Base-by-base conservation (phyloP, 1,140 invertebrate genomes). In the Druon quercuslanigerum region DNA sequence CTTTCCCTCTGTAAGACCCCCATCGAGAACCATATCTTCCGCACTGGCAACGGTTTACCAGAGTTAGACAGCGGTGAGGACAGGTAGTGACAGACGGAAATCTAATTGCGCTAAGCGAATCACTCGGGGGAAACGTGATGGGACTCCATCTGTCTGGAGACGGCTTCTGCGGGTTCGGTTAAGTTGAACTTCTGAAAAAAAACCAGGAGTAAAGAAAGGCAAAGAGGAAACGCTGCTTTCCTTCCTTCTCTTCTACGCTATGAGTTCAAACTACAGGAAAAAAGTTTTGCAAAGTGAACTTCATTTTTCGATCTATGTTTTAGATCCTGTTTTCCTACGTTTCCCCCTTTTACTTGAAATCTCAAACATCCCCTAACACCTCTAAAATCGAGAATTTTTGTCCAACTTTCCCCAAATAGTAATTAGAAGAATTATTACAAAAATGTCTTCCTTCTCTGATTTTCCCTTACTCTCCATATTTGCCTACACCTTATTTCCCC, bases 61-160 rank as follows among this genome's bases (percentile, higher is more conserved):
- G 54, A 17, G 40, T 46, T 50, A 25, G 50, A 66, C 56, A 46
- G 70, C 25, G 13, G 25, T 52, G 50, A 14, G n/a, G 50, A 72
- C 52, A 73, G 16, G 25, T 50, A 72, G 40, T 73, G 50, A 73
- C 25, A 74, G 46, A 57, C 33, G 40, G 16, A 20, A 56, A 74
- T 74, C 46, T 74, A 78, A 78, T 78, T 78, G 51, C 19, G 12
- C 17, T 17, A 74, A 73, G 74, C 71, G 57, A 20, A 78, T 72
- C 74, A 72, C 46, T 51, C 14, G 25, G 7, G 33, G 54, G 25
- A 70, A 72, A 79, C 72, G 74, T 71, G 72, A 75, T 75, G 75
- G 52, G 70, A 72, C 73, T 73, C 50, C 25, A 16, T 54, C 50
- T 75, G 71, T 79, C 75, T 79, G 33, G 33, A 78, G 14, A 78